A percentile compares a stretch with the other conserved stretches of the same genome.
Evolutionary conservation across 2,888 invertebrate genomes (phyloP).

Genomic region (Magallana nippona): DNA sequence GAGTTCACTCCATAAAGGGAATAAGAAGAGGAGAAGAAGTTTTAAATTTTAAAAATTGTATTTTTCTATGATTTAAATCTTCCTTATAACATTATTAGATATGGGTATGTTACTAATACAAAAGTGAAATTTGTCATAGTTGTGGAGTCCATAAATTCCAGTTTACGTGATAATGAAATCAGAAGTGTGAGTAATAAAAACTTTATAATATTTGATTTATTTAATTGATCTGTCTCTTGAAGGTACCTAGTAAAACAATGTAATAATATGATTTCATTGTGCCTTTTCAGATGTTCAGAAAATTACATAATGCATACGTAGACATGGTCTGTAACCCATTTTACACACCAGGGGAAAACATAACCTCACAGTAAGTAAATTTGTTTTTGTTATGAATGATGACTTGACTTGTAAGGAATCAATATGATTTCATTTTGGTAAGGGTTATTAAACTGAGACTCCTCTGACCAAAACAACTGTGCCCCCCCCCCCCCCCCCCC

Average conservation of each 20-base stretch:
- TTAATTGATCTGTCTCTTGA: neutral
- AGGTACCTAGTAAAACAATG: neutral
- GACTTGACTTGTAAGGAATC: too few species aligned
- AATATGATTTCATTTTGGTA: too few species aligned
- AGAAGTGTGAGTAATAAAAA: slow-evolving; percentile 85
- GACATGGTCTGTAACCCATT: slow-evolving; percentile 98
- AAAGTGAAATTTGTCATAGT: slow-evolving; percentile 96
- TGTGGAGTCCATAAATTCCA: slow-evolving; percentile 92
- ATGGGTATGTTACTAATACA: slow-evolving; percentile 97
- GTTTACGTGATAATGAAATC: slow-evolving; percentile 95
- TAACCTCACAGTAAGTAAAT: slow-evolving; percentile 89
- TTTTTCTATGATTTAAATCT: neutral
- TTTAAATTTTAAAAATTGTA: too few species aligned
- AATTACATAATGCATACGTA: slow-evolving; percentile 94
- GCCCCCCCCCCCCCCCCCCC: too few species aligned
- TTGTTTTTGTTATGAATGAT: too few species aligned
- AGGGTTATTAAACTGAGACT: too few species aligned
- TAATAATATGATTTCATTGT: neutral
- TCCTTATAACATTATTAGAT: slow-evolving; percentile 73
- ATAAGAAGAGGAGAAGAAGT: too few species aligned
- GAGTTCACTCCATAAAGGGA: too few species aligned
- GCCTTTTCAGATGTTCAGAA: slow-evolving; percentile 87
- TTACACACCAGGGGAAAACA: slow-evolving; percentile 94
- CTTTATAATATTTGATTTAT: neutral
- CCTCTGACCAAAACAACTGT: too few species aligned